Evolutionary conservation across 1,140 invertebrate species (phyloP), one percentile per base, ranked within the genome.

Genomic region (Sycobia sp.): DNA sequence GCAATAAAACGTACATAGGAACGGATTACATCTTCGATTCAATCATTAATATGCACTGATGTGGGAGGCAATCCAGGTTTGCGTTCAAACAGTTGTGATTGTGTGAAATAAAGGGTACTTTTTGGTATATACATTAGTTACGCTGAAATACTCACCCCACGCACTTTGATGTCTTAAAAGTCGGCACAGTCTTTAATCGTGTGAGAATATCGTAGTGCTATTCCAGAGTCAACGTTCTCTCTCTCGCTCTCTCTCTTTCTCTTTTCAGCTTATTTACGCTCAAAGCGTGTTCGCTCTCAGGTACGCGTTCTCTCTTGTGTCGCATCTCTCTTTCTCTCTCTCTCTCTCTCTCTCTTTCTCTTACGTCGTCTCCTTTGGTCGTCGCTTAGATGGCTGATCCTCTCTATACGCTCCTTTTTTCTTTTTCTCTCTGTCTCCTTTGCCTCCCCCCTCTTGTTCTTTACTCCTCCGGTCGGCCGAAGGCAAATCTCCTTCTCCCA

Each of bases 161-260:
- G n/a, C n/a, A n/a, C n/a, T n/a, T n/a, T n/a, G n/a, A n/a, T n/a
- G n/a, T n/a, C n/a, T n/a, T n/a, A n/a, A n/a, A n/a, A n/a, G n/a
- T n/a, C n/a, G n/a, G n/a, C n/a, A n/a, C n/a, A n/a, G n/a, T n/a
- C n/a, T n/a, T n/a, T 61, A 61, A 61, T 61, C 59, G 59, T n/a
- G n/a, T 61, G 59, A 61, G 59, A 61, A 61, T 53, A 61, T 43
- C 32, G 50, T 58, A 56, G n/a, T n/a, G n/a, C 34, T 23, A 43
- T 16, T 20, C 44, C 22, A 25, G 57, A 59, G 57, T 60, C 57
- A 60, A 60, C 46, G 57, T 29, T 51, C 57, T 68, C 65, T 62
- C 47, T 61, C 51, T 41, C 61, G 14, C 43, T 61, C 29, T 39
- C 66, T n/a, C 41, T 62, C 43, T 41, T 62, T 34, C 49, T 57